phyloP scores from a whole-genome alignment of 2,888 invertebrate species.

The Noctua pronuba region DNA sequence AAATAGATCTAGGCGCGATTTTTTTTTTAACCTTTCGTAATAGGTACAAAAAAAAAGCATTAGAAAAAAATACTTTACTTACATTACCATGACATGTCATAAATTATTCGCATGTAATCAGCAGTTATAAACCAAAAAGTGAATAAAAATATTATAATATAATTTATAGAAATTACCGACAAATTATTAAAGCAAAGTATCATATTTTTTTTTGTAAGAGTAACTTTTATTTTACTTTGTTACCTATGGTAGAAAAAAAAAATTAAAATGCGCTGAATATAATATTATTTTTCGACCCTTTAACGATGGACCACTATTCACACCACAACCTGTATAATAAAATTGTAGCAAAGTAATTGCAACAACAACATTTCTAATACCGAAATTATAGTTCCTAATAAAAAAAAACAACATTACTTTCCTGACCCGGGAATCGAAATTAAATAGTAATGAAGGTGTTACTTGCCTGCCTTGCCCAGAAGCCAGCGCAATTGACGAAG shows the following conservation, averaged over 20 bases:
- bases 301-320: not conserved
- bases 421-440: not conserved
- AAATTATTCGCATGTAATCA: too few relatives aligned
- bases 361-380: not conserved
- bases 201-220: too few relatives aligned
- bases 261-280: not conserved
- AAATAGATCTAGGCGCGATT: too few relatives aligned
- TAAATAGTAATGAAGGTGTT: not conserved
- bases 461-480: conserved; percentile 95
- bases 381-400: not conserved
- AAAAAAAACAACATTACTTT: not conserved
- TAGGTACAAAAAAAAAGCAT: too few relatives aligned
- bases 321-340: not conserved
- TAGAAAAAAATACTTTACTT: too few relatives aligned
- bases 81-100: too few relatives aligned
- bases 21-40: too few relatives aligned
- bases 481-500: conserved; percentile 98
- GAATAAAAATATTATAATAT: too few relatives aligned
- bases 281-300: not conserved
- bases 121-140: too few relatives aligned
- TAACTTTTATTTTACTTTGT: too few relatives aligned
- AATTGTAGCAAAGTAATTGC: not conserved
- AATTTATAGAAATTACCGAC: too few relatives aligned
- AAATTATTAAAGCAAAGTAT: too few relatives aligned
- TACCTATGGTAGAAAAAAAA: not conserved